Evolutionary conservation across 2,888 invertebrate genomes (phyloP), one percentile per base, ranked within the genome.

Genomic region (Melolontha melolontha): DNA sequence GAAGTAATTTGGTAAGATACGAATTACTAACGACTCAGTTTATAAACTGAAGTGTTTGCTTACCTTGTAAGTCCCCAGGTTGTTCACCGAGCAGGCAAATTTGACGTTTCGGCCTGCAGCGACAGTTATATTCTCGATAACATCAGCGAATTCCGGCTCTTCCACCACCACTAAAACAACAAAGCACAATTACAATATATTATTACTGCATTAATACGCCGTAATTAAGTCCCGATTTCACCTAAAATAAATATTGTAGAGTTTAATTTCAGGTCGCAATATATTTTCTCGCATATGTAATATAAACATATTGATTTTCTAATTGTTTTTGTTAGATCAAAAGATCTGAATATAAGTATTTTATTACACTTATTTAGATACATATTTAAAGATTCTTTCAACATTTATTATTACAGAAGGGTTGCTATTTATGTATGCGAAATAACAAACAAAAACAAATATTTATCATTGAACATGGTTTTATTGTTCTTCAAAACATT

Each of bases 21-120:
- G 40, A 27, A 41, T 14, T 42, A 54, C 50, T 50, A 50, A 50
- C 22, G 22, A 50, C 50, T 50, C 11, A 17, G 50, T 50, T 50
- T 51, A 51, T 51, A 51, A 29, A 29, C n/a, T 51, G 27, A 59
- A 52, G 42, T 70, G 66, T 72, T 73, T 73, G 80, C 87, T 85
- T 86, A 95, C 96, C 91, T 95, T 96, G 82, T 93, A 95, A 49
- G 92, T 90, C 76, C 95, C 95, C 70, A 96, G 89, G 84, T 96
- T 94, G 84, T 94, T 95, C 76, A 96, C 96, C 41, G 94, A 93
- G 84, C 96, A 96, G 65, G 94, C 92, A 77, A 96, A 89, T 79
- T 92, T 93, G 77, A 95, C 93, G 83, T 91, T 94, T 75, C 95
- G 89, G 73, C 96, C 96, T 70, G 95, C 94, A 70, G 95, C 92